Percentiles rank a stretch among this genome's conserved stretches.
phyloP scores from a whole-genome alignment of 2,888 invertebrate genomes.

The Lysandra bellargus region DNA sequence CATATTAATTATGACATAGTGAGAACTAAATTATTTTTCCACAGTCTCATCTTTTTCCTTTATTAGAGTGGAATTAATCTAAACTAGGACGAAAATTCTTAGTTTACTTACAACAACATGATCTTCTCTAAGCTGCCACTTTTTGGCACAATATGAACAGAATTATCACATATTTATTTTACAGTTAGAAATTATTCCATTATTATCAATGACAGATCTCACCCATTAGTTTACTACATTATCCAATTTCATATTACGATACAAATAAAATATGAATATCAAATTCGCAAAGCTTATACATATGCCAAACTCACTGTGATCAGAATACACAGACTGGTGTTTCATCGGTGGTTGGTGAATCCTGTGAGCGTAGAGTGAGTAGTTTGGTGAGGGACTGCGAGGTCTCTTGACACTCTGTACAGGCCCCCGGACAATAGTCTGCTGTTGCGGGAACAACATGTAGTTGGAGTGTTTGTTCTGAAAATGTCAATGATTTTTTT shows the following conservation, averaged over 20 bases:
- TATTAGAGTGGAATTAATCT: too few species aligned
- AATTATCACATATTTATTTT: too few species aligned
- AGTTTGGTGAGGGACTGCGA: slow-evolving; percentile 81
- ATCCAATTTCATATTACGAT: neutral
- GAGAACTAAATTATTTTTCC: too few species aligned
- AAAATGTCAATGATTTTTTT: slow-evolving; percentile 39
- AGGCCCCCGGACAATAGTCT: slow-evolving; percentile 68
- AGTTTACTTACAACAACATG: too few species aligned
- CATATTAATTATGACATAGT: too few species aligned
- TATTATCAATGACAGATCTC: neutral
- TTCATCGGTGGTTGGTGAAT: slow-evolving; percentile 71
- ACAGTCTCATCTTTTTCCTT: too few species aligned
- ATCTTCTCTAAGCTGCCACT: too few species aligned
- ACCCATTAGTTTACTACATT: neutral
- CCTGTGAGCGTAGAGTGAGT: slow-evolving; percentile 67
- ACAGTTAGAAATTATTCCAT: neutral
- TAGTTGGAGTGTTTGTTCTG: slow-evolving; percentile 57
- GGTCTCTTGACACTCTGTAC: slow-evolving; percentile 76
- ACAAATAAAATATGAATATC: neutral
- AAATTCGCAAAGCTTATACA: neutral
- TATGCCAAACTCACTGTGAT: slow-evolving; percentile 77
- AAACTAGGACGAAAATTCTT: too few species aligned
- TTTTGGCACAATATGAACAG: neutral
- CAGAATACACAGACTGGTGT: slow-evolving; percentile 77
- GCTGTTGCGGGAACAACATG: slow-evolving; percentile 61